These are phyloP conservation scores for Xylocopa sonorina DNA, from an alignment of 1,140 invertebrate species.

Conservation along the genomic window DNA sequence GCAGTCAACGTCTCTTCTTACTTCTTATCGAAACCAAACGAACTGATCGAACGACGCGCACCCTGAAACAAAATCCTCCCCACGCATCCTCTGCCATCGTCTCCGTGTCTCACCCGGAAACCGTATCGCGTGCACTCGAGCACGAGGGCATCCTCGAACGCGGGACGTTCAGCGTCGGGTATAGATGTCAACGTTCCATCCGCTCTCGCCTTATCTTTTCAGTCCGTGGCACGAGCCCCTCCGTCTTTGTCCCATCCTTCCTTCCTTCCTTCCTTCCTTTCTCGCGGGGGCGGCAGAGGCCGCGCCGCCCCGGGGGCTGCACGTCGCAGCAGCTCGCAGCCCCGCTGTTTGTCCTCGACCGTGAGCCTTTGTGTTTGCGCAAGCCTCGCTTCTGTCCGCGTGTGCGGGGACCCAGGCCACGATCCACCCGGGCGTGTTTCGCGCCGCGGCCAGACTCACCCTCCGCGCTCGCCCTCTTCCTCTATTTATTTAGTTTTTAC, in stretches of 20 bases:
- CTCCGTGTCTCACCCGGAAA: not conserved
- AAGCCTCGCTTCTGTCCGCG: conserved; percentile 55
- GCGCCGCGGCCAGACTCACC: conserved; percentile 21
- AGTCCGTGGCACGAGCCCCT: not conserved
- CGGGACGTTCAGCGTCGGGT: conserved; percentile 36
- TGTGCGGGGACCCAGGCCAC: conserved; percentile 15
- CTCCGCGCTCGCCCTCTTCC: conserved; percentile 17
- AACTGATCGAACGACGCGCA: too few relatives aligned
- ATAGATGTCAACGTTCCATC: conserved; percentile 52
- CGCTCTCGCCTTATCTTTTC: conserved; percentile 45
- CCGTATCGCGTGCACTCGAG: conserved; percentile 8
- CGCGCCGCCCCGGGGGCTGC: conserved; percentile 58
- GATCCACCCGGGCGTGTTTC: conserved; percentile 44
- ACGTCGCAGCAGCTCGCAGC: conserved; percentile 68
- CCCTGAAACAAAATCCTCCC: too few relatives aligned
- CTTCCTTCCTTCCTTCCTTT: conserved; percentile 13
- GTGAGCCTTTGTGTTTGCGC: conserved; percentile 74
- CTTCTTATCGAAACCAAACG: too few relatives aligned
- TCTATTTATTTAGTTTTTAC: conserved; percentile 71
- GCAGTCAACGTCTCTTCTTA: too few relatives aligned
- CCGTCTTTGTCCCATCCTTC: not conserved
- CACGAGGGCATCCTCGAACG: conserved; percentile 17
- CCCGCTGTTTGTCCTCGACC: conserved; percentile 72
- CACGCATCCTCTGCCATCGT: too few relatives aligned
- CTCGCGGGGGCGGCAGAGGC: conserved; percentile 33